Evolutionary conservation across 2,888 invertebrate genomes (phyloP), one percentile per base, ranked within the genome.

Genomic region (Melinopterus prodromus): DNA sequence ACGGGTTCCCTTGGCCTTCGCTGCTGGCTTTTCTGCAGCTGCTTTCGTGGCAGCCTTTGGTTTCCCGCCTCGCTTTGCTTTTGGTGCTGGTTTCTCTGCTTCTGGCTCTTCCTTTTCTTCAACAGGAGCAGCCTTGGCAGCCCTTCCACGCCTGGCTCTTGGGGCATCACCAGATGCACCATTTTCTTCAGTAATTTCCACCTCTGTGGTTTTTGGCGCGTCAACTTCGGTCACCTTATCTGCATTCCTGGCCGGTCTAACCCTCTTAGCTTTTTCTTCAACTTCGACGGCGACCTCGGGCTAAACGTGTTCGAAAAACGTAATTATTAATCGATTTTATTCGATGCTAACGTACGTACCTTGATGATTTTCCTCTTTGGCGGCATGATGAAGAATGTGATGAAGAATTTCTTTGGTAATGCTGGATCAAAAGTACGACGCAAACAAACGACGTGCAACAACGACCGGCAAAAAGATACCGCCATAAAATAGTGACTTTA

Each of bases 71-170:
- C 53, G 75, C 70, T 80, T 79, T 16, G 78, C 82, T 81, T 81
- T 78, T 15, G 71, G 76, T n/a, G 77, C 78, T 9, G 72, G 77
- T 71, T 76, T 88, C 87, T 78, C 72, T 38, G 77, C 86, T 82
- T 81, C 87, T 74, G 87, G 82, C 82, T 88, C 85, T 81, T 85
- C 80, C 80, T 88, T 85, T 26, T 76, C 78, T 53, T 37, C 78
- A 7, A 78, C 80, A 6, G n/a, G n/a, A n/a, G 36, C 69, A 6
- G 74, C n/a, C 72, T 77, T 80, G 36, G 74, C n/a, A 16, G 70
- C 70, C 75, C 69, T 76, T n/a, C 78, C 80, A 12, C 77, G 74
- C 15, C 77, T 78, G 2, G 81, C 14, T 69, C 78, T 81, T 76
- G 76, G 5, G 12, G 76, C 35, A 69, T 79, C 77, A 6, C 15